Percentiles rank a stretch among this genome's conserved stretches.
These are phyloP conservation scores for Enteromius thamalakanensis DNA, from an alignment of 2,797 vertebrate genomes.

Conservation along the genomic window DNA sequence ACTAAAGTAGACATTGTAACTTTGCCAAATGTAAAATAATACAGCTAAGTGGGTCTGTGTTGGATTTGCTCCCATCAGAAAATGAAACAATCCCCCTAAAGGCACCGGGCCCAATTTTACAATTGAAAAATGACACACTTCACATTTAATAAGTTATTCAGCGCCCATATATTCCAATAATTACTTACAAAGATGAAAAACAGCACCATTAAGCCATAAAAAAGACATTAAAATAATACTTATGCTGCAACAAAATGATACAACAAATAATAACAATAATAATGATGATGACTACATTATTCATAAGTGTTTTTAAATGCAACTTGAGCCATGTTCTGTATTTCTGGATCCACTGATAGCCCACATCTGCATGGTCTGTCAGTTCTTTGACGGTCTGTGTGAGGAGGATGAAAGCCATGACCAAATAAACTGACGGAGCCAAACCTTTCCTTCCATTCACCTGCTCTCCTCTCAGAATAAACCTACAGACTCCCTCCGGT, in stretches of 20 bases:
- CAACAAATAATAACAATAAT: background rate
- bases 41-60: background rate
- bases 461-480: slow-evolving; percentile 53
- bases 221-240: background rate
- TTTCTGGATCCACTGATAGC: slow-evolving; percentile 50
- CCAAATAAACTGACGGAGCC: slow-evolving; percentile 65
- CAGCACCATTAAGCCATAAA: background rate
- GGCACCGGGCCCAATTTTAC: background rate
- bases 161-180: background rate
- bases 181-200: background rate
- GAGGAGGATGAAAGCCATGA: slow-evolving; percentile 74
- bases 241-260: background rate
- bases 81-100: background rate
- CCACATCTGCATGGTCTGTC: slow-evolving; percentile 77
- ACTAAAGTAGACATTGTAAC: background rate
- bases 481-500: slow-evolving; percentile 62
- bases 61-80: background rate
- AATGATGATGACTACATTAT: slow-evolving; percentile 5
- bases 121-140: background rate
- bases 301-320: slow-evolving; percentile 8
- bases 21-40: background rate
- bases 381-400: slow-evolving; percentile 78
- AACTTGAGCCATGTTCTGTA: slow-evolving; percentile 42
- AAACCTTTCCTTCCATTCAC: slow-evolving; percentile 60
- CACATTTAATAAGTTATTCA: background rate